Base-by-base conservation (phyloP, 64 coral and sea anemone genomes). In the Exaiptasia diaphana region DNA sequence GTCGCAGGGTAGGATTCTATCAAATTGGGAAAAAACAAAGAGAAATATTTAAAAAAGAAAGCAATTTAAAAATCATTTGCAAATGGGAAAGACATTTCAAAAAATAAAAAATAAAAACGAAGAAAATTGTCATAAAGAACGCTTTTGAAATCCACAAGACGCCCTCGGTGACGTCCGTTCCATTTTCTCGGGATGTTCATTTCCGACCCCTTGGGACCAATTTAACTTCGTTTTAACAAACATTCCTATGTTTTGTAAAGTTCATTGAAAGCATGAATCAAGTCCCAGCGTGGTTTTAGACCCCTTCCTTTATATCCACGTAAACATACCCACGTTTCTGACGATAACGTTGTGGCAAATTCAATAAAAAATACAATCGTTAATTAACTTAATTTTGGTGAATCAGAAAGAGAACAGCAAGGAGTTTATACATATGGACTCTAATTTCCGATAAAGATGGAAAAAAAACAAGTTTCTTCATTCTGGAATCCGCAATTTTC, bases 391-490 rank as follows among this genome's bases (percentile, higher is more conserved):
- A 65, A 35, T 35, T 65, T 65, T 20, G n/a, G n/a, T 35, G 30
- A 35, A 38, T 17, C 61, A 36, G 22, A 11, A 73, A 26, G 46
- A 57, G 80, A 71, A 88, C 53, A 88, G 37, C 70, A 62, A 48
- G 38, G 53, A 88, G 80, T 87, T 88, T 46, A 72, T 88, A 80
- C 85, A 42, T 53, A 55, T 75, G 62, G 67, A 73, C 24, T 37
- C 35, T 74, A 68, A 88, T 80, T 88, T 80, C 62, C 76, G 76
- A 88, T 88, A 41, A 83, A 70, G 20, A 20, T n/a, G n/a, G n/a
- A n/a, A n/a, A n/a, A n/a, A 11, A 71, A 24, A 46, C 33, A 45
- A 45, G 23, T 3, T 13, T 7, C 22, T 63, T 67, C 5, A 41
- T 36, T 15, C 28, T 46, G 17, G 18, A 0, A 31, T 10, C 22